phyloP scores from a whole-genome alignment of 2,113 vertebrate genomes.

The Nansenia antarctica region DNA sequence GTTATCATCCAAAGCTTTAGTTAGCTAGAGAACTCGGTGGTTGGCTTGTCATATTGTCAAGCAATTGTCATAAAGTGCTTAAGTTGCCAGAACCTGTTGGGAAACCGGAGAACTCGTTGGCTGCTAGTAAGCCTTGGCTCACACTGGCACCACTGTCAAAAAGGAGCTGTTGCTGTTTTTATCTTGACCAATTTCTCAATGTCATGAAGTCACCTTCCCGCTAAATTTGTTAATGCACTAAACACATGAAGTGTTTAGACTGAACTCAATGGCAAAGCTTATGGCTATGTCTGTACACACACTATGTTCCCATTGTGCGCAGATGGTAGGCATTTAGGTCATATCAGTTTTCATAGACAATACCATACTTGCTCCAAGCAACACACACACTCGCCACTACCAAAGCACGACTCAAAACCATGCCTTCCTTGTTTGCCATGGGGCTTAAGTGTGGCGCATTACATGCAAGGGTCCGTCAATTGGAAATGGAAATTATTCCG shows the following conservation, averaged over 20 bases:
- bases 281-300: conserved; percentile 26
- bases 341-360: conserved; percentile 42
- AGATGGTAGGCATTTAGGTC: conserved; percentile 53
- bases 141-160: too few species aligned
- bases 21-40: too few species aligned
- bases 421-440: conserved; percentile 31
- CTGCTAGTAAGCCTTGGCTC: too few species aligned
- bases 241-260: conserved; percentile 24
- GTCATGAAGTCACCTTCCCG: too few species aligned
- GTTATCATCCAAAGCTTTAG: too few species aligned
- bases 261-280: not conserved
- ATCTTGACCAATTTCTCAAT: not conserved
- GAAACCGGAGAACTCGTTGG: too few species aligned
- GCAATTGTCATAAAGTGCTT: too few species aligned
- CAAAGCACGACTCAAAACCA: not conserved
- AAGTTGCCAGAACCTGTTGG: too few species aligned
- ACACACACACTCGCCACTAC: not conserved
- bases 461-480: conserved; percentile 42
- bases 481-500: conserved; percentile 58
- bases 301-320: conserved; percentile 19
- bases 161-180: too few species aligned
- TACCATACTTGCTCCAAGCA: conserved; percentile 24
- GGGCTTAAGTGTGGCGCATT: conserved; percentile 19
- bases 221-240: conserved; percentile 24
- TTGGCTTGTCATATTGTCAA: too few species aligned